A percentile compares a stretch with the other conserved stretches of the same genome.
Conservation (phyloP, 2,888 invertebrate genomes). For the Caenorhabditis macrosperma region DNA sequence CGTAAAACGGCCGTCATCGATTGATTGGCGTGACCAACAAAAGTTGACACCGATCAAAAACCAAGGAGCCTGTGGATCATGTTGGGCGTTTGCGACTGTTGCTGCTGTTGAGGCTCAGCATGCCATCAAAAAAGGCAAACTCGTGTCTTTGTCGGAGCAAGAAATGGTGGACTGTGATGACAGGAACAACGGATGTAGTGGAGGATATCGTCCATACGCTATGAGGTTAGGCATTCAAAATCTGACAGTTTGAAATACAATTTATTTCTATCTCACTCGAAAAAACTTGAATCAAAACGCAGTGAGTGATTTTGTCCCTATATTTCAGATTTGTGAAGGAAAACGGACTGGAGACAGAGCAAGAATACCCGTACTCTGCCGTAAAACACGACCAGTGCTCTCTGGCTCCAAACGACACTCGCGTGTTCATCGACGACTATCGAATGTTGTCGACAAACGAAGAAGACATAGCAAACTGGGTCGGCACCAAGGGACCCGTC, state of each 20-base stretch:
- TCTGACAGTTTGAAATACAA: no score
- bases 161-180: slow-evolving; percentile 75
- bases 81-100: slow-evolving; percentile 74
- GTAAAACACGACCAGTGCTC: slow-evolving; percentile 59
- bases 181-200: slow-evolving; percentile 70
- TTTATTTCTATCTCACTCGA: no score
- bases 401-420: slow-evolving; percentile 41
- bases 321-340: slow-evolving; percentile 64
- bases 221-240: slow-evolving; percentile 70
- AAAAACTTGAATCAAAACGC: no score
- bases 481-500: slow-evolving; percentile 72
- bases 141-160: slow-evolving; percentile 73
- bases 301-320: neutral
- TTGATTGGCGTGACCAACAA: slow-evolving; percentile 68
- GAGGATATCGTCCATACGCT: slow-evolving; percentile 71
- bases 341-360: slow-evolving; percentile 68
- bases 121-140: slow-evolving; percentile 61
- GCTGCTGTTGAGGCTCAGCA: slow-evolving; percentile 71
- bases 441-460: slow-evolving; percentile 62
- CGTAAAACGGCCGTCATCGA: slow-evolving; percentile 46
- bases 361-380: slow-evolving; percentile 62
- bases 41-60: slow-evolving; percentile 72
- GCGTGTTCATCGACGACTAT: slow-evolving; percentile 65
- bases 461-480: slow-evolving; percentile 72
- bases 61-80: slow-evolving; percentile 74